These are phyloP conservation scores for Chrosomus eos DNA, from an alignment of 2,797 vertebrate species.

Conservation along the genomic window DNA sequence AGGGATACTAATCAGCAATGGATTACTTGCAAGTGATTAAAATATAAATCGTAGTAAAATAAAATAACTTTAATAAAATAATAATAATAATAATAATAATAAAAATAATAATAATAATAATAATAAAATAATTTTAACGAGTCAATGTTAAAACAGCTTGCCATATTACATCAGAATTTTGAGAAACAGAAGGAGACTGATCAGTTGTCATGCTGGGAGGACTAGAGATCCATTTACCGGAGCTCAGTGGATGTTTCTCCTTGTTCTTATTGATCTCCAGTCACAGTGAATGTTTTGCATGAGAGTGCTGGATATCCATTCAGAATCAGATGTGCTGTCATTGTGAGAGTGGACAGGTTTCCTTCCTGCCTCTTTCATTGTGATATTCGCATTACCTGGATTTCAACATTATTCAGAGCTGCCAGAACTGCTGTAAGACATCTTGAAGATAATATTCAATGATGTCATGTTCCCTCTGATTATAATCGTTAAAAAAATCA, in stretches of 20 bases:
- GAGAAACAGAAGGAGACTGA: conserved; percentile 25
- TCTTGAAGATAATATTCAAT: not conserved
- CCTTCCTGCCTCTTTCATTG: not conserved
- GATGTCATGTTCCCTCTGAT: not conserved
- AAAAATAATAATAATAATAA: no score
- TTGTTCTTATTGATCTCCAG: conserved; percentile 12
- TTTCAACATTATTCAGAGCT: not conserved
- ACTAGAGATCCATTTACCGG: conserved; percentile 24
- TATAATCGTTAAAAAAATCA: not conserved
- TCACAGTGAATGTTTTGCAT: not conserved
- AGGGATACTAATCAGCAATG: not conserved
- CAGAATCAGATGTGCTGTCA: not conserved
- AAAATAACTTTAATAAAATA: no score
- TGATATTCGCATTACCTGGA: not conserved
- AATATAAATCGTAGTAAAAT: not conserved
- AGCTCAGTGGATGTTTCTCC: conserved; percentile 1
- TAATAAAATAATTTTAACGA: no score
- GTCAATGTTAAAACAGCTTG: not conserved
- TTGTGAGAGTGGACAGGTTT: not conserved
- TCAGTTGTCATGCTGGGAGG: conserved; percentile 15
- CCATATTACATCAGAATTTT: conserved; percentile 9
- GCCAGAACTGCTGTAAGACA: not conserved
- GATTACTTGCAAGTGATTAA: not conserved
- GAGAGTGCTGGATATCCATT: not conserved
- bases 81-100: no score